Percentiles rank a stretch among this genome's conserved stretches.
These are phyloP conservation scores for Ammodytes dubius DNA, from an alignment of 2,113 vertebrate genomes.

Conservation along the genomic window DNA sequence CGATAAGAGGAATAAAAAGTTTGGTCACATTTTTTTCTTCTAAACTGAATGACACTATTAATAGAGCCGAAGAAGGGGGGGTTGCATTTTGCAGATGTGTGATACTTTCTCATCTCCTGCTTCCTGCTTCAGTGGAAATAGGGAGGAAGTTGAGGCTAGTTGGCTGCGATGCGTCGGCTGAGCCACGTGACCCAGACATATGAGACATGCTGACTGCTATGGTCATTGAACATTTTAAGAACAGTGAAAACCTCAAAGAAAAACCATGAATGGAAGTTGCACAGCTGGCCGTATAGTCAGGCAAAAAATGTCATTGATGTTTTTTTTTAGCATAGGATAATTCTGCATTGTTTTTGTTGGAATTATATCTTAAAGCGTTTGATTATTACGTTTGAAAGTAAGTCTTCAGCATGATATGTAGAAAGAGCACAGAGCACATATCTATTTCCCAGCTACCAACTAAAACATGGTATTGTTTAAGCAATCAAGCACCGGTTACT, in stretches of 20 bases:
- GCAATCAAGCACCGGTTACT: not conserved
- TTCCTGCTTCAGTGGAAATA: slow-evolving; percentile 84
- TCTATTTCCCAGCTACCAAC: too few species aligned
- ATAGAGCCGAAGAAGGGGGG: slow-evolving; percentile 55
- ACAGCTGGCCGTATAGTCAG: not conserved
- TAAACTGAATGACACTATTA: slow-evolving; percentile 76
- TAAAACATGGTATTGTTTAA: not conserved
- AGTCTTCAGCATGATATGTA: not conserved
- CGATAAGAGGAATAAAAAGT: slow-evolving; percentile 54
- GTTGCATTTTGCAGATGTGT: slow-evolving; percentile 72
- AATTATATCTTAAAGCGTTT: not conserved
- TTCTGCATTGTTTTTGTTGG: not conserved
- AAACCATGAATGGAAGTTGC: slow-evolving; percentile 68
- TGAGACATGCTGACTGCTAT: slow-evolving; percentile 33
- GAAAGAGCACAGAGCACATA: not conserved
- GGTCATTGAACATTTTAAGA: slow-evolving; percentile 66
- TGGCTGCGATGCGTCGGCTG: slow-evolving; percentile 59
- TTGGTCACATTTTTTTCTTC: slow-evolving; percentile 48
- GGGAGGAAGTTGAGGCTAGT: slow-evolving; percentile 79
- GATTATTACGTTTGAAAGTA: not conserved
- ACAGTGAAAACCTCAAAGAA: slow-evolving; percentile 67
- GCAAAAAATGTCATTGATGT: not conserved
- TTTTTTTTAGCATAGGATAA: not conserved
- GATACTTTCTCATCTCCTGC: slow-evolving; percentile 78
- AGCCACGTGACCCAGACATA: slow-evolving; percentile 71